Percentiles rank a stretch among this genome's conserved stretches.
Conservation (phyloP, 2,888 invertebrate genomes). For the Apomyelois bistriatella region DNA sequence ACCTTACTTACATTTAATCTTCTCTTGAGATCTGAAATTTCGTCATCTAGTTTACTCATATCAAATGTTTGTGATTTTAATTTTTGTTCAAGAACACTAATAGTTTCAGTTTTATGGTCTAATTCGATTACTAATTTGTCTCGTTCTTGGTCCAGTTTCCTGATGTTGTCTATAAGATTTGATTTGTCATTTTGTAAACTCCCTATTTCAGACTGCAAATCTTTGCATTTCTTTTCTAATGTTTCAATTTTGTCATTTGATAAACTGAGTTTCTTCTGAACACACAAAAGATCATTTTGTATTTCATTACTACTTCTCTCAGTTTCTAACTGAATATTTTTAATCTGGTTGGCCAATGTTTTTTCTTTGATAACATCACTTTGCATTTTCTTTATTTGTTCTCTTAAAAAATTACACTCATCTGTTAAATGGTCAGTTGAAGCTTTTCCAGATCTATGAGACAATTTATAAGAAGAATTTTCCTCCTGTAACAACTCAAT, state of each 20-base stretch:
- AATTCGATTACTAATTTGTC: slow-evolving; percentile 83
- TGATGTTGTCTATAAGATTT: slow-evolving; percentile 81
- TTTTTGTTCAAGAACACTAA: slow-evolving; percentile 83
- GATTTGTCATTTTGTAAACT: slow-evolving; percentile 82
- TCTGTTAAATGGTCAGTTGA: slow-evolving; percentile 64
- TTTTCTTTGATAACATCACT: slow-evolving; percentile 71
- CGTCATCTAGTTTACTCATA: slow-evolving; percentile 75
- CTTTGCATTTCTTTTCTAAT: slow-evolving; percentile 80
- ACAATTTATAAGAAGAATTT: slow-evolving; percentile 70
- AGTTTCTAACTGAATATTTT: slow-evolving; percentile 87
- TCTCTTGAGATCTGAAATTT: slow-evolving; percentile 77
- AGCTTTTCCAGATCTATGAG: slow-evolving; percentile 62
- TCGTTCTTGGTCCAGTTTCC: slow-evolving; percentile 85
- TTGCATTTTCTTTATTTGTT: slow-evolving; percentile 70
- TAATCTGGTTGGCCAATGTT: slow-evolving; percentile 74
- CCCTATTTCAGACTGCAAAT: slow-evolving; percentile 80
- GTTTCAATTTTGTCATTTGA: slow-evolving; percentile 79
- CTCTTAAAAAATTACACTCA: slow-evolving; percentile 65
- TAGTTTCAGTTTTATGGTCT: slow-evolving; percentile 86
- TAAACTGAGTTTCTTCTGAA: slow-evolving; percentile 82
- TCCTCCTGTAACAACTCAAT: slow-evolving; percentile 67
- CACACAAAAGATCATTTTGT: slow-evolving; percentile 82
- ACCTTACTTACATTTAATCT: slow-evolving; percentile 67
- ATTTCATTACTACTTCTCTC: slow-evolving; percentile 85
- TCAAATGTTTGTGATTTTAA: slow-evolving; percentile 80